Evolutionary conservation across 2,888 invertebrate species (phyloP), one percentile per base, ranked within the genome.

Genomic region (Orthosia incerta): DNA sequence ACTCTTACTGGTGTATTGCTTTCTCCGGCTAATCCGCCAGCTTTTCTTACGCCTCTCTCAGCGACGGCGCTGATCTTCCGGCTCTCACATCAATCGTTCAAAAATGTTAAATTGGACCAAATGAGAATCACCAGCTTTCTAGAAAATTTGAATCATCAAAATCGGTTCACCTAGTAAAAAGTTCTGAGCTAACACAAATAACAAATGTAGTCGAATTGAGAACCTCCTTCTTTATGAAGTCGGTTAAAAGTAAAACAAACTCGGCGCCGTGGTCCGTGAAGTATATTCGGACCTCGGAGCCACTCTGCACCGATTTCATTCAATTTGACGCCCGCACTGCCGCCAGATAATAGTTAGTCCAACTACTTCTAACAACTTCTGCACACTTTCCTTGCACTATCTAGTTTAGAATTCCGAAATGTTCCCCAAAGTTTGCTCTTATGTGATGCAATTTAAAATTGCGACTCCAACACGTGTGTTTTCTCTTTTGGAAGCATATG

Each of bases 291-390:
- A 72, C 23, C 51, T 71, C 31, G 20, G 4, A 64, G 46, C 57
- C 70, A 71, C 59, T 68, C 50, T n/a, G 23, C 11, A 45, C 53
- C 60, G 61, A 51, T 71, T 60, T 69, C 74, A 83, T 83, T 83
- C 75, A 75, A 85, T 83, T 82, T 71, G 79, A 63, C 68, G 74
- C 56, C 70, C 61, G 73, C 72, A 53, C 69, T 39, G 51, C 59
- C 55, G 59, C 61, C 59, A 50, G 56, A 66, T 63, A 39, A 57
- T 74, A 84, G 31, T 83, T 71, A 65, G 60, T 61, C 71, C 73
- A 59, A 82, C 76, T 71, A 63, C 63, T 56, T 39, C 67, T 84
- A 79, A 82, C 79, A 74, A 83, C 71, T 78, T 79, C 39, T 55
- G 45, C 31, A 83, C 66, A 83, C 31, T 83, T 69, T 65, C 53